Evolutionary conservation across 2,113 vertebrate genomes (phyloP).

Genomic region (Fulica atra): DNA sequence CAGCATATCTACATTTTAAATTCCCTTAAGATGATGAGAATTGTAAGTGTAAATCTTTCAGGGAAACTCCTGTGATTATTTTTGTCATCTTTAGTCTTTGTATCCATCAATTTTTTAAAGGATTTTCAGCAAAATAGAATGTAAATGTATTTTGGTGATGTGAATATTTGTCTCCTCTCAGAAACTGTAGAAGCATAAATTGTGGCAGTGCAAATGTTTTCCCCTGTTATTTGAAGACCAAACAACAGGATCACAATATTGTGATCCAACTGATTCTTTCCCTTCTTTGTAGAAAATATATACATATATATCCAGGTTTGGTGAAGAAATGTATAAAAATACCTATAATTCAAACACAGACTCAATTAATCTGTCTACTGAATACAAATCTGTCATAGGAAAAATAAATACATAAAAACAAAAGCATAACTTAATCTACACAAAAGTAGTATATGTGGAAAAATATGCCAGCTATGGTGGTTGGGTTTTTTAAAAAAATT

Average conservation of each 20-base stretch:
- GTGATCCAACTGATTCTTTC: background rate
- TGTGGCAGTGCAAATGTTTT: background rate
- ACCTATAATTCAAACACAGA: background rate
- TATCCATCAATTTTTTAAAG: background rate
- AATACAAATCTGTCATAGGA: background rate
- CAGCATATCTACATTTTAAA: slow-evolving; percentile 13
- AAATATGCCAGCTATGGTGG: background rate
- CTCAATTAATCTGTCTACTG: background rate
- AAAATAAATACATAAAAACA: background rate
- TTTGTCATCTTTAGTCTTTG: slow-evolving; percentile 14
- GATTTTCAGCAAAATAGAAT: background rate
- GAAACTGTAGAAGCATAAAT: background rate
- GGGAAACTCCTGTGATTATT: background rate
- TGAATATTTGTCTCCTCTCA: background rate
- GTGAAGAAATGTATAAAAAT: background rate
- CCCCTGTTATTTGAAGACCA: background rate
- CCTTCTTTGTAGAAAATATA: background rate
- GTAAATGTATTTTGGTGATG: background rate
- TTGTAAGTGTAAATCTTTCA: background rate
- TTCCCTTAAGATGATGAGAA: slow-evolving; percentile 12
- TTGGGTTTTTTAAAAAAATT: background rate
- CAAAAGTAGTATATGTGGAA: background rate
- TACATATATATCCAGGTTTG: background rate
- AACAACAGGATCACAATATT: background rate
- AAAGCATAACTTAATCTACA: background rate